Evolutionary conservation across 2,113 vertebrate genomes (phyloP).

Genomic region (Cinclus cinclus): DNA sequence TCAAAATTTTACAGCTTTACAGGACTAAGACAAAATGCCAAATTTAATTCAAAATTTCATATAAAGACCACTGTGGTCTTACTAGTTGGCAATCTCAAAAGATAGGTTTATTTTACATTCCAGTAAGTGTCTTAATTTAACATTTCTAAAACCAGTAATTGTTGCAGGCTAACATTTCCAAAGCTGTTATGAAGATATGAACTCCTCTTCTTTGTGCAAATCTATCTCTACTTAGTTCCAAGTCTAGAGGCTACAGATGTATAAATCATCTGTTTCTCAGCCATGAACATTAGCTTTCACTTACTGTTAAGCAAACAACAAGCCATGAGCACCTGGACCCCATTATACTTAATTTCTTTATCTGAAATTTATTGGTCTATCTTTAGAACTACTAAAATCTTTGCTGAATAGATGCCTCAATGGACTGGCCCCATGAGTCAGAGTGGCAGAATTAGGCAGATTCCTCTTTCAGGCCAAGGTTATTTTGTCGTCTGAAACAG

Average conservation of each 20-base stretch:
- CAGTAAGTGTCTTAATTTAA: not conserved
- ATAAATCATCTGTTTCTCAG: not conserved
- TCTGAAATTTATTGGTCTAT: not conserved
- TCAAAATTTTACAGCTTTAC: not conserved
- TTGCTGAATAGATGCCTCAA: not conserved
- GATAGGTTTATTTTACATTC: not conserved
- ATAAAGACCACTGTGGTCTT: not conserved
- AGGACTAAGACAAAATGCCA: not conserved
- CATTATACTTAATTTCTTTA: not conserved
- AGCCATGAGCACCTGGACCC: not conserved
- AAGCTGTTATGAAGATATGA: not conserved
- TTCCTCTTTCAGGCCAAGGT: not conserved
- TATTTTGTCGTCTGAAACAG: not conserved
- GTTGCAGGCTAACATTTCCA: not conserved
- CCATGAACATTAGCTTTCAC: fast-evolving
- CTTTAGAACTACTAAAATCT: not conserved
- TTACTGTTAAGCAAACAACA: not conserved
- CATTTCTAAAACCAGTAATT: not conserved
- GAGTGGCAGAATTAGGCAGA: not conserved
- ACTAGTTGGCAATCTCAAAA: not conserved
- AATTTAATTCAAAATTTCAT: not conserved
- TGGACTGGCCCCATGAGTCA: not conserved
- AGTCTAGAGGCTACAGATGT: not conserved
- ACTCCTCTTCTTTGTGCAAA: not conserved
- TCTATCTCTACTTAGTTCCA: not conserved